phyloP scores from a whole-genome alignment of 2,797 vertebrate species.

The Paedocypris micromegethes region DNA sequence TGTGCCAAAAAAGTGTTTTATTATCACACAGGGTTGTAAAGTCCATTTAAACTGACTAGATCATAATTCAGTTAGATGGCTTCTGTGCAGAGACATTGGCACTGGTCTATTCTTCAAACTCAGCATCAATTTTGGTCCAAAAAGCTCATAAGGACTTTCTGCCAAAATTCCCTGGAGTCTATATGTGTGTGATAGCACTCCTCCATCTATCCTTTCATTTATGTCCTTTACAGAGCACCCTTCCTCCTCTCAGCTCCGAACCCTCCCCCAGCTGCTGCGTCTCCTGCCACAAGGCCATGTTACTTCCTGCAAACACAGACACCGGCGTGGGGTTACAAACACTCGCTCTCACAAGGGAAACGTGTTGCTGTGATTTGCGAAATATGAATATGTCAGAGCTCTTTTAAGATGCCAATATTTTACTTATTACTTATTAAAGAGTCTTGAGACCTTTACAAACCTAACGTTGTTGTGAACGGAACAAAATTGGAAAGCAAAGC shows the following conservation, averaged over 20 bases:
- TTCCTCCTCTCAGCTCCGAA: slow-evolving; percentile 16
- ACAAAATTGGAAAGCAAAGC: too few species aligned
- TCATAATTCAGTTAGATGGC: not conserved
- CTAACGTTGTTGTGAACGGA: too few species aligned
- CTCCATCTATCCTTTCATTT: slow-evolving; percentile 18
- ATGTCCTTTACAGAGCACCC: slow-evolving; percentile 21
- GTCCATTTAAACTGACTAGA: not conserved
- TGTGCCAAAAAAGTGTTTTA: not conserved
- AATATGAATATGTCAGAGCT: slow-evolving; percentile 13
- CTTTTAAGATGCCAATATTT: too few species aligned
- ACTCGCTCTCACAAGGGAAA: slow-evolving; percentile 8
- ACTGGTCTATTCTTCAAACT: not conserved
- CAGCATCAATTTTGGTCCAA: not conserved
- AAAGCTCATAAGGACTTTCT: not conserved
- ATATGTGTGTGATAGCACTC: slow-evolving; percentile 7
- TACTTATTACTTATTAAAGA: too few species aligned
- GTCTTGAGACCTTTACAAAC: too few species aligned
- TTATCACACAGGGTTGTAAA: not conserved
- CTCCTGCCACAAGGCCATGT: slow-evolving; percentile 33
- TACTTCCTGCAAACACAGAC: slow-evolving; percentile 26
- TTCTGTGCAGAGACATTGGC: not conserved
- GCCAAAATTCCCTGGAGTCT: not conserved
- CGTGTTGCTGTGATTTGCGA: not conserved
- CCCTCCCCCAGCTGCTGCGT: slow-evolving; percentile 33
- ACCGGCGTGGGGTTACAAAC: slow-evolving; percentile 24